Percentiles rank a stretch among this genome's conserved stretches.
phyloP scores from a whole-genome alignment of 2,113 vertebrate species.

The Caranx ignobilis region DNA sequence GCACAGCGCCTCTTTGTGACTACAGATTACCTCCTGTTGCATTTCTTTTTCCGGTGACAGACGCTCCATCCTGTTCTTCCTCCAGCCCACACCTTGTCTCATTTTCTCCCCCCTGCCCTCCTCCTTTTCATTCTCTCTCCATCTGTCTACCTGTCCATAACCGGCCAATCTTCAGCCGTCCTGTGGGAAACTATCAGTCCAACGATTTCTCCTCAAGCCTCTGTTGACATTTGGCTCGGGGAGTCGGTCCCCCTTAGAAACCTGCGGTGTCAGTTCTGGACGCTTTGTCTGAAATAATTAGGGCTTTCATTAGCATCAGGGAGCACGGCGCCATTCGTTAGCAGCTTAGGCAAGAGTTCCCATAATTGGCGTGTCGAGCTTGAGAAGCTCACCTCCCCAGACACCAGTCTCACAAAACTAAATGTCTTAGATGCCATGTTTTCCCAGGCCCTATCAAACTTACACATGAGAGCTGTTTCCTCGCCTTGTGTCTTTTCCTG shows the following conservation, averaged over 20 bases:
- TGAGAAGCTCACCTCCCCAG: constrained; percentile 54
- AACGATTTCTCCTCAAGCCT: constrained; percentile 67
- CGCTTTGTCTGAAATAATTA: constrained; percentile 81
- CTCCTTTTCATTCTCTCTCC: constrained; percentile 12
- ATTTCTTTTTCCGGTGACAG: constrained; percentile 61
- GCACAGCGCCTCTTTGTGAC: constrained; percentile 59
- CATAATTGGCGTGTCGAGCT: constrained; percentile 69
- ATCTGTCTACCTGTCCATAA: constrained; percentile 51
- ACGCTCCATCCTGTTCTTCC: constrained; percentile 17
- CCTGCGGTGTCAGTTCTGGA: constrained; percentile 58
- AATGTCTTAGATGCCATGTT: constrained; percentile 65
- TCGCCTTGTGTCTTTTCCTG: constrained; percentile 39
- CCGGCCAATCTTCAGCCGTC: constrained; percentile 26
- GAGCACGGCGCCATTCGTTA: constrained; percentile 58
- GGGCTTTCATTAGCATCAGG: constrained; percentile 73
- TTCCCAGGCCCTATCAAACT: constrained; percentile 58
- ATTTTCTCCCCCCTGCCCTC: background rate
- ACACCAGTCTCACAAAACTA: constrained; percentile 46
- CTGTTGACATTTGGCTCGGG: constrained; percentile 44
- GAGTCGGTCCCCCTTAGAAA: constrained; percentile 65
- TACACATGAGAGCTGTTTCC: constrained; percentile 49
- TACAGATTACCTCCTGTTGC: constrained; percentile 70
- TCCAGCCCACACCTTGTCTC: constrained; percentile 42
- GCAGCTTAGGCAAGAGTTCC: constrained; percentile 62
- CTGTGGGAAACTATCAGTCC: constrained; percentile 56